phyloP scores from a whole-genome alignment of 2,888 invertebrate species.

The Nomada flava region DNA sequence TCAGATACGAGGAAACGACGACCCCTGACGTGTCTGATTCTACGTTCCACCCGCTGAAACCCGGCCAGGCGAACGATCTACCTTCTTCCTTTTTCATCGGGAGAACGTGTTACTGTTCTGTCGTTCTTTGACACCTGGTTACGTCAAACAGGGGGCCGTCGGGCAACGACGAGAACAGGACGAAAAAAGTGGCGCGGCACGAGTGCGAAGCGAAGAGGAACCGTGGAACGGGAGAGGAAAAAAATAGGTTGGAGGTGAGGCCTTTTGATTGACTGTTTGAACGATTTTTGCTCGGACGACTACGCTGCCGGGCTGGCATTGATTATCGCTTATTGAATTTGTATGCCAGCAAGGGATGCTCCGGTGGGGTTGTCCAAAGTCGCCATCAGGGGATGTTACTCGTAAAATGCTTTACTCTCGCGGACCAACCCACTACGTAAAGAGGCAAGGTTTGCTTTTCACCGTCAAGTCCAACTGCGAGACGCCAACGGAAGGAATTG shows the following conservation, averaged over 20 bases:
- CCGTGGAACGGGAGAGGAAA: slow-evolving; percentile 54
- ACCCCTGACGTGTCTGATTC: slow-evolving; percentile 68
- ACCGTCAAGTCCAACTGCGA: slow-evolving; percentile 17
- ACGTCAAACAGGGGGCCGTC: slow-evolving; percentile 65
- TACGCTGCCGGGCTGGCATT: slow-evolving; percentile 80
- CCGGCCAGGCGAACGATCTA: slow-evolving; percentile 54
- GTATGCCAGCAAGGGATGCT: slow-evolving; percentile 72
- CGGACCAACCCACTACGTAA: slow-evolving; percentile 35
- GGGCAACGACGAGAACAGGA: slow-evolving; percentile 43
- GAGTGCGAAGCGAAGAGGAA: slow-evolving; percentile 59
- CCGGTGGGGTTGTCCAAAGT: slow-evolving; percentile 72
- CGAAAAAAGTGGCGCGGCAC: slow-evolving; percentile 42
- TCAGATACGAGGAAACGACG: slow-evolving; percentile 62
- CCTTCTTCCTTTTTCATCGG: slow-evolving; percentile 57
- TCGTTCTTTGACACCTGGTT: slow-evolving; percentile 74
- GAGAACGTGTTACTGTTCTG: slow-evolving; percentile 59
- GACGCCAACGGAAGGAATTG: slow-evolving; percentile 29
- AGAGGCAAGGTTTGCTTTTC: slow-evolving; percentile 42
- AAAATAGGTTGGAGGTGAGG: slow-evolving; percentile 69
- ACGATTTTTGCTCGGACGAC: slow-evolving; percentile 81
- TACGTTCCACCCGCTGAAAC: slow-evolving; percentile 65
- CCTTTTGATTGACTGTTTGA: slow-evolving; percentile 83
- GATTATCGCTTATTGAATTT: slow-evolving; percentile 84
- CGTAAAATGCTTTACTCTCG: slow-evolving; percentile 67
- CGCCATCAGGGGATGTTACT: slow-evolving; percentile 67